Percentiles rank a stretch among this genome's conserved stretches.
Conservation (phyloP, 2,113 vertebrate species). For the Ploceus nigricollis region DNA sequence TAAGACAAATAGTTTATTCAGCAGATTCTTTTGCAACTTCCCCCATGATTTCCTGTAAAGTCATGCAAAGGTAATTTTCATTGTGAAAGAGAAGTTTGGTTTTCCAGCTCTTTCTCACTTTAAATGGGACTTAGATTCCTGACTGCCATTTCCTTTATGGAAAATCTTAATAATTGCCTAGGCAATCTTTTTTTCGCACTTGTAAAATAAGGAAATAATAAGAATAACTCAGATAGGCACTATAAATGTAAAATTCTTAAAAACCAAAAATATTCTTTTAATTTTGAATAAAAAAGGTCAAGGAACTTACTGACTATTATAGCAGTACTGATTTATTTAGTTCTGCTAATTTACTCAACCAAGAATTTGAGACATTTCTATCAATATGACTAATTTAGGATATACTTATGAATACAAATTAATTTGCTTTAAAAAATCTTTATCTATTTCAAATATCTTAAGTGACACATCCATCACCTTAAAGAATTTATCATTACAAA, state of each 20-base stretch:
- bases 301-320: not conserved
- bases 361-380: not conserved
- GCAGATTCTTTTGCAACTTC: not conserved
- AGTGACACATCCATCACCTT: accelerated
- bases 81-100: not conserved
- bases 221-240: not conserved
- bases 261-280: not conserved
- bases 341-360: not conserved
- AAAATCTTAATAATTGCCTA: not conserved
- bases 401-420: not conserved
- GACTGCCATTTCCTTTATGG: not conserved
- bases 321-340: not conserved
- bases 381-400: not conserved
- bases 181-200: not conserved
- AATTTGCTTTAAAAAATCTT: not conserved
- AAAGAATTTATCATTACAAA: not conserved
- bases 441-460: not conserved
- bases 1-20: not conserved
- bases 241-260: not conserved
- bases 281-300: not conserved
- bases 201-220: not conserved
- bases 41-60: not conserved
- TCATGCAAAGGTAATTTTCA: not conserved
- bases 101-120: not conserved
- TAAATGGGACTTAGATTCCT: not conserved